Base-by-base conservation (phyloP, 53 echinoderm and acorn worm genomes). In the Luidia sarsii region DNA sequence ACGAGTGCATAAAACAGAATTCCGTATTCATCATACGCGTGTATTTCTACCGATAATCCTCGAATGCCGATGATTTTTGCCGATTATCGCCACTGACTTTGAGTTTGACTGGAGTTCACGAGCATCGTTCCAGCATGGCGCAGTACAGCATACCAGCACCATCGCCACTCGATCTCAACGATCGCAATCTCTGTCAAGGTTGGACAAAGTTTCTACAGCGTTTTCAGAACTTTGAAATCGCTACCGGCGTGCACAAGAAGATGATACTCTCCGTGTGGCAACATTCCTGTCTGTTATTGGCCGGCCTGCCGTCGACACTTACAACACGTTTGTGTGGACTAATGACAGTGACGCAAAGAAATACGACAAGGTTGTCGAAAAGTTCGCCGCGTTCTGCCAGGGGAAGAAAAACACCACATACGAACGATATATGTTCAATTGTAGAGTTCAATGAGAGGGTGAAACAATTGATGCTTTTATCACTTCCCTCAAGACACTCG, bases 351-450 rank as follows among this genome's bases (percentile, higher is more conserved):
- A 70, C 57, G 49, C 50, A 9, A 75, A 57, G 50, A 82, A 70
- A 30, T 45, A 65, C 21, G 79, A 75, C 34, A 33, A 43, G 7
- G 86, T 90, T 21, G 32, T 90, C 14, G 52, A 66, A 2, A 67
- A 90, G 29, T 90, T 90, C 13, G 86, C 86, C 39, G 34, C 56
- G 22, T 57, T 84, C 31, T 90, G 74, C 48, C 68, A 68, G 36
- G 82, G 86, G 3, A 82, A 73, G 33, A 72, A 59, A 10, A 90
- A 90, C 36, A 77, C 57, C 10, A 90, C 90, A 14, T 90, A 82
- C 37, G 82, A 90, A 32, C 65, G 86, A 3, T 86, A 86, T 63
- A 41, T 90, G 4, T 90, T 91, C 64, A 87, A 91, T 21, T 71
- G 75, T 21, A 30, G 91, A 4, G 45, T n/a, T 2, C 83, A 91